These are phyloP conservation scores for Aythya baeri DNA, from an alignment of 2,113 vertebrate species.

Conservation along the genomic window DNA sequence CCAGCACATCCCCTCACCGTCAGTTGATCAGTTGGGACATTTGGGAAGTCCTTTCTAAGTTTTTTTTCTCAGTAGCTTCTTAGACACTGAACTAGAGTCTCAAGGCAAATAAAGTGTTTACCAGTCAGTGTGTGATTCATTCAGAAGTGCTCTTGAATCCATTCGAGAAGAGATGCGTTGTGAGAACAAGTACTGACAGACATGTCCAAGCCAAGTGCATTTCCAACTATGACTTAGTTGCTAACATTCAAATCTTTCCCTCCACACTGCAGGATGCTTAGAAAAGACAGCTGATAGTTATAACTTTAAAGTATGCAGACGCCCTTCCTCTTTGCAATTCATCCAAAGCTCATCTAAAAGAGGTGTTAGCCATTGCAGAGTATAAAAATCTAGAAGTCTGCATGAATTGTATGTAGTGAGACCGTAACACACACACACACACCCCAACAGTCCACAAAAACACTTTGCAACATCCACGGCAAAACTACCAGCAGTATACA, in stretches of 20 bases:
- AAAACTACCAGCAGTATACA: neutral
- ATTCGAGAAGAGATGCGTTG: neutral
- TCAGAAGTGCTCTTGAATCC: neutral
- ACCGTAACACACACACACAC: neutral
- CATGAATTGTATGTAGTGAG: neutral
- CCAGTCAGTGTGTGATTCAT: neutral
- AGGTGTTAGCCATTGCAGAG: neutral
- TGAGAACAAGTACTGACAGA: neutral
- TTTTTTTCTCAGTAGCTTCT: neutral
- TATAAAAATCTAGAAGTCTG: neutral
- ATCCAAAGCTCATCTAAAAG: neutral
- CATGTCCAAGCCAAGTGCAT: neutral
- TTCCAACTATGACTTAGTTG: neutral
- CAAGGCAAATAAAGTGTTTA: neutral
- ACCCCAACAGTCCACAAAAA: neutral
- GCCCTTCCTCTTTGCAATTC: neutral
- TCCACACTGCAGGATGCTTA: neutral
- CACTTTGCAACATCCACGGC: neutral
- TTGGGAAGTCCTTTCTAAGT: neutral
- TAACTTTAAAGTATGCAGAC: neutral
- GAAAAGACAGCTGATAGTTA: neutral
- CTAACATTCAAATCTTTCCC: neutral
- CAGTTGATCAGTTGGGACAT: neutral
- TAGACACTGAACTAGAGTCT: neutral
- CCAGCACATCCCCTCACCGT: neutral